Evolutionary conservation across 2,797 vertebrate genomes (phyloP).

Genomic region (Peromyscus eremicus): DNA sequence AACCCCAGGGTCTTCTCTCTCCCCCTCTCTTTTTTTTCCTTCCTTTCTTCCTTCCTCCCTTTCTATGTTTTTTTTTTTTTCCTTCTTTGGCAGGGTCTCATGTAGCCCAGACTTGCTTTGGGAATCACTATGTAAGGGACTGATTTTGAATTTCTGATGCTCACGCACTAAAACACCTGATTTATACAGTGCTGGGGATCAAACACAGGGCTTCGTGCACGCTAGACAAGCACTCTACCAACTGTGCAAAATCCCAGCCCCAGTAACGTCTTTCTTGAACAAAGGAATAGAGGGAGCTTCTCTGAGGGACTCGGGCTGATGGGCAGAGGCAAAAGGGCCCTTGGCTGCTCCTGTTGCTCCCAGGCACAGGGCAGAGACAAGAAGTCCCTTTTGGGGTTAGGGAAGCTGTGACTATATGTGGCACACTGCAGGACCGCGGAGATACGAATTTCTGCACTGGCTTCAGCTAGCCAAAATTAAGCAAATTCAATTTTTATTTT

Average conservation of each 20-base stretch:
- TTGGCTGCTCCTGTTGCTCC: background rate
- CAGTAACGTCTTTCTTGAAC: background rate
- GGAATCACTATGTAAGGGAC: background rate
- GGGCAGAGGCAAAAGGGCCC: background rate
- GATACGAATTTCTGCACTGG: background rate
- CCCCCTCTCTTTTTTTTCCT: no score
- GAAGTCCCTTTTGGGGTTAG: background rate
- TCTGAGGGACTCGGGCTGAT: background rate
- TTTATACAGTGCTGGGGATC: no score
- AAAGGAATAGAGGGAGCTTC: background rate
- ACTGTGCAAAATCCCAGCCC: background rate
- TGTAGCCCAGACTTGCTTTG: background rate
- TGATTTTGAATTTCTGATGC: background rate
- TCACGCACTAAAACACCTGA: background rate
- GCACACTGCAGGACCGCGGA: fast-evolving
- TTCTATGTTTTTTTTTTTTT: background rate
- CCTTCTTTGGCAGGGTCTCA: background rate
- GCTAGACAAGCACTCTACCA: background rate
- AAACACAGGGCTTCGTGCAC: background rate
- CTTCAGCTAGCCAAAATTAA: background rate
- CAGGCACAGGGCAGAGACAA: background rate
- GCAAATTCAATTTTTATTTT: background rate
- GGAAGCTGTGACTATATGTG: background rate
- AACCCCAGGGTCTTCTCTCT: background rate
- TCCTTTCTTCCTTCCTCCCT: background rate